Evolutionary conservation across 1,140 invertebrate genomes (phyloP), one percentile per base, ranked within the genome.

Genomic region (Globodera rostochiensis): DNA sequence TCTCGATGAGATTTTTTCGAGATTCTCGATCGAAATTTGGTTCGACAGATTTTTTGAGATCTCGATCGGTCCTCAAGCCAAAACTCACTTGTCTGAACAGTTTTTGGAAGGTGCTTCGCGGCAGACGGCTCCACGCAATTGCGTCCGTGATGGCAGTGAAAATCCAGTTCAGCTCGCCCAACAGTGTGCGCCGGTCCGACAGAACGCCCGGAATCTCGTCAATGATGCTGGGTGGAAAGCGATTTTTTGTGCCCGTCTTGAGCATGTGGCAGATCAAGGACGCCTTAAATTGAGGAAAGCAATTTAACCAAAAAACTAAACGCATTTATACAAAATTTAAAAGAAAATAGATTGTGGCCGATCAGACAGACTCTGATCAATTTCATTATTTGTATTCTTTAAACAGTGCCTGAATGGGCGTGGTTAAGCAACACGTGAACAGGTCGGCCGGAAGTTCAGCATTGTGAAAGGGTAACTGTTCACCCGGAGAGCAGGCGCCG

Each of bases 71-170:
- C 25, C 25, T 25, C 25, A 25, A 25, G 25, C 1, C 25, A 25
- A 25, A 5, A 67, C 49, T n/a, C 49, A 89, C 87, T 91, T 97
- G 96, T 8, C 98, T 93, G 91, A 99, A 99, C 79, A 99, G 91
- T 90, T 94, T 95, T 91, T 98, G 96, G 91, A 99, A 99, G 82
- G 96, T 92, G 87, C 97, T 96, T 92, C 93, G 92, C 19, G 96
- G 95, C 81, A 99, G 92, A 67, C 94, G 95, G 90, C 98, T 98
- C 97, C 97, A 99, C 0, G 97, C 97, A 89, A 99, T 98, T n/a
- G 97, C 99, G 90, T 99, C 97, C 4, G 97, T 99, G 77, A 99
- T 98, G 8, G 97, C 97, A 57, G 97, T 99, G 91, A 99, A 99
- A 89, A 99, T 98, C 97, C 97, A 99, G 92, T 99, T 99, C 67